These are phyloP conservation scores for Echiichthys vipera DNA, from an alignment of 2,797 vertebrate species.

Conservation along the genomic window DNA sequence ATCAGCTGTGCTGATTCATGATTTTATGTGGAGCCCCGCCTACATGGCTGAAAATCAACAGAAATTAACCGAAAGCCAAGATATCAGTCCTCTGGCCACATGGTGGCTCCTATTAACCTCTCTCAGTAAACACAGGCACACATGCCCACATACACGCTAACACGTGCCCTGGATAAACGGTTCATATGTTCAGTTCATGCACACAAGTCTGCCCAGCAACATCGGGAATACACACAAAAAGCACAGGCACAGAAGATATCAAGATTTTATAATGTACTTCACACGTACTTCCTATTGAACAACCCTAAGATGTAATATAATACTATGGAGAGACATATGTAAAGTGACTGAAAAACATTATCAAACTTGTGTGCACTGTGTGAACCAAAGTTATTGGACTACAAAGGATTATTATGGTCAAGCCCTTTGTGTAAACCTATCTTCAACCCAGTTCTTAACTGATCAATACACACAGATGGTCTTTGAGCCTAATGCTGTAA, in stretches of 20 bases:
- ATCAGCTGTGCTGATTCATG: conserved; percentile 79
- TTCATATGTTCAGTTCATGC: conserved; percentile 2
- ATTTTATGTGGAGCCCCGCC: conserved; percentile 64
- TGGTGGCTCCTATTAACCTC: conserved; percentile 58
- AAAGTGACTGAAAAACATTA: neutral
- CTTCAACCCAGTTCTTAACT: conserved; percentile 37
- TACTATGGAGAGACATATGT: no score
- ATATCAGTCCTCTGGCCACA: conserved; percentile 56
- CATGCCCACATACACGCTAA: conserved; percentile 51
- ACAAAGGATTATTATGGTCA: conserved; percentile 44
- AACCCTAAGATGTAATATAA: neutral
- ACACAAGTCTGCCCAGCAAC: conserved; percentile 46
- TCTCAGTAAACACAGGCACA: conserved; percentile 61
- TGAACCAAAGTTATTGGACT: conserved; percentile 5
- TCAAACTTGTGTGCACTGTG: neutral
- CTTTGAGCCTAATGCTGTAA: conserved; percentile 68
- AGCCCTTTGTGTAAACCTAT: conserved; percentile 57
- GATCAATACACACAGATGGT: conserved; percentile 81
- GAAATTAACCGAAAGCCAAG: conserved; percentile 53
- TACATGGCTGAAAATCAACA: conserved; percentile 66
- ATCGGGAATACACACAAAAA: neutral
- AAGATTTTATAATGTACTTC: no score
- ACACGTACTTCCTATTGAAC: neutral
- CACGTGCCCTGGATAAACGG: conserved; percentile 48
- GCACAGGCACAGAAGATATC: neutral